A percentile compares a stretch with the other conserved stretches of the same genome.
These are phyloP conservation scores for Marmota flaviventris DNA, from an alignment of 2,113 vertebrate species.

Conservation along the genomic window DNA sequence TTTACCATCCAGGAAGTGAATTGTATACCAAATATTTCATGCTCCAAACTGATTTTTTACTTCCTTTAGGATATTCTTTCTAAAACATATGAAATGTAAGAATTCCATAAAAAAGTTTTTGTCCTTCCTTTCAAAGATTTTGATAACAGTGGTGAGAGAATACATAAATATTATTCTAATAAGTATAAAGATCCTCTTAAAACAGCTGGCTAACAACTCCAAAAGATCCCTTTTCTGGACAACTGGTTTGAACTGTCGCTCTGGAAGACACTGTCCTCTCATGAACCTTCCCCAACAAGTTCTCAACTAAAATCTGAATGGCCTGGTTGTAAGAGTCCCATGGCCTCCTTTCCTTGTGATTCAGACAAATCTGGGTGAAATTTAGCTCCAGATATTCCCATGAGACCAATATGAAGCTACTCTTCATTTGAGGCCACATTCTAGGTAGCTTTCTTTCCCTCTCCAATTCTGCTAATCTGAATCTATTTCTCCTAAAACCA, in stretches of 20 bases:
- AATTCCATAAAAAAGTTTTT: neutral
- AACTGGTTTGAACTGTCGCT: neutral
- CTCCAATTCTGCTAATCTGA: neutral
- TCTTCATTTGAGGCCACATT: fast-evolving
- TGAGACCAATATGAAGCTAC: neutral
- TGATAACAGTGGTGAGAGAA: neutral
- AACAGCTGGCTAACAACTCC: neutral
- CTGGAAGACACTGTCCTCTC: fast-evolving
- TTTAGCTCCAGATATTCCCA: neutral
- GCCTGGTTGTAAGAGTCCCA: neutral
- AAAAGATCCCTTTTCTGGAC: neutral
- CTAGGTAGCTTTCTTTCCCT: neutral
- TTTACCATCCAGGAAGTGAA: neutral
- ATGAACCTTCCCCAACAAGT: neutral
- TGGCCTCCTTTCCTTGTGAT: fast-evolving
- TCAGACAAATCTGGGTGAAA: neutral
- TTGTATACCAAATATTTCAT: neutral
- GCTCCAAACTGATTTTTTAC: neutral
- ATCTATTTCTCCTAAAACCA: neutral
- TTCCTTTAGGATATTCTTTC: neutral
- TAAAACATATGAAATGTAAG: neutral
- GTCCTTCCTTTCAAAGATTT: neutral
- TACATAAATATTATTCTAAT: neutral
- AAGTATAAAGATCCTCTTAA: neutral
- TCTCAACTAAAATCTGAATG: neutral